Base-by-base conservation (phyloP, 1,140 invertebrate species). In the Brachionus plicatilis region DNA sequence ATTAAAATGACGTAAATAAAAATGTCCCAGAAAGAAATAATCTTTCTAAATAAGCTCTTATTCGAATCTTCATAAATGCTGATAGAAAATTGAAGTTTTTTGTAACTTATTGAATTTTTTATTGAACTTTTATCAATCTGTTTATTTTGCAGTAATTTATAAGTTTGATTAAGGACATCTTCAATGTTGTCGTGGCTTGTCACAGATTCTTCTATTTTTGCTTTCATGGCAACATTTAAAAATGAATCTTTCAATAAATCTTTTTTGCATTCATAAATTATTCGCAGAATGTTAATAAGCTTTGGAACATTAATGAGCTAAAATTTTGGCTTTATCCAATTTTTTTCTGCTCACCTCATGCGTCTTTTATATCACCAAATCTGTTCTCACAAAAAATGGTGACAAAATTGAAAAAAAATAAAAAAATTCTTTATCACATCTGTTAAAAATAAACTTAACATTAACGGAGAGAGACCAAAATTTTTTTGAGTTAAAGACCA, bases 1-100 rank as follows among this genome's bases (percentile, higher is more conserved):
- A 76, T 76, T 76, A 76, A 76, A 50, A 76, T 27, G 1, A 76
- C 8, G 12, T 76, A 76, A 76, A 76, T 50, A 27, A 12, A 53
- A 27, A 76, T 24, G 45, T 76, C 72, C 72, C 72, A 76, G 14
- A 29, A 50, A 11, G 24, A 76, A n/a, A 76, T 50, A 0, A 76
- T 17, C 12, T 27, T 76, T 76, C 50, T 47, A 27, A 76, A 17
- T 20, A 50, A 76, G 27, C 27, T 76, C 12, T 50, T 5, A 29
- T 50, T 76, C 43, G 29, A 41, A n/a, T 72, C n/a, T 41, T 72
- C 41, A 43, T 8, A 43, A 20, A 8, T 17, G 8, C 33, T 45
- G 17, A 72, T 41, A 47, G 2, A 37, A 43, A 17, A 20, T 43
- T 45, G 1, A 8, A 41, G 43, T 17, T 72, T 45, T 17, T 41